phyloP scores from a whole-genome alignment of 2,888 invertebrate species.

The Agrenia bidenticulata region DNA sequence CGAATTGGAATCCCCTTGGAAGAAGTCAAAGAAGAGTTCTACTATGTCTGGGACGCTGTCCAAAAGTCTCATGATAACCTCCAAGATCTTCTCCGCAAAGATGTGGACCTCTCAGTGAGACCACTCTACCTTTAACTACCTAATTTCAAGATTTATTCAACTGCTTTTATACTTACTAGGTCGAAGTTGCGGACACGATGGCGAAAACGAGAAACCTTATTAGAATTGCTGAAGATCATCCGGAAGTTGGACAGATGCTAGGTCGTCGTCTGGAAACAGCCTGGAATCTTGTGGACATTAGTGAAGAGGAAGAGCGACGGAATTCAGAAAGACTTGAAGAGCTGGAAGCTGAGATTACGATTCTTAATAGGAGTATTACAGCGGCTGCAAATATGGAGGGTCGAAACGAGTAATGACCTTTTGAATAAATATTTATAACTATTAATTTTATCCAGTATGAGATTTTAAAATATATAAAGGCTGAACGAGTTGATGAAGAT shows the following conservation, averaged over 20 bases:
- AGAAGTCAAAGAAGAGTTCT: constrained; percentile 43
- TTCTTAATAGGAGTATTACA: constrained; percentile 42
- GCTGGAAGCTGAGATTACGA: constrained; percentile 44
- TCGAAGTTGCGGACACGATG: constrained; percentile 36
- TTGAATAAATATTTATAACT: neutral
- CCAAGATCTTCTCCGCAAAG: constrained; percentile 31
- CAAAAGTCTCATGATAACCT: constrained; percentile 43
- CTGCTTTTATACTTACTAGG: too few relatives aligned
- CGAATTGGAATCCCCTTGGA: constrained; percentile 34
- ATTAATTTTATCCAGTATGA: constrained; percentile 3
- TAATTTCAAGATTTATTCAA: too few relatives aligned
- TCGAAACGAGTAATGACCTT: constrained; percentile 38
- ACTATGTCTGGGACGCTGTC: constrained; percentile 44
- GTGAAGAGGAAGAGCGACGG: constrained; percentile 41
- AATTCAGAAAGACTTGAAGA: constrained; percentile 36
- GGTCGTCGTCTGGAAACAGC: constrained; percentile 39
- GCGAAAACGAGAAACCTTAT: constrained; percentile 39
- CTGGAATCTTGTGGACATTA: constrained; percentile 44
- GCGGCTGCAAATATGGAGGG: constrained; percentile 45
- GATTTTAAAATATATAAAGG: constrained; percentile 24
- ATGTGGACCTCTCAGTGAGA: constrained; percentile 42
- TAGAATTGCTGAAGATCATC: constrained; percentile 47
- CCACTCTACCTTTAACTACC: neutral
- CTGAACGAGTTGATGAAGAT: constrained; percentile 41
- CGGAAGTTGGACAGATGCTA: constrained; percentile 34